phyloP scores from a whole-genome alignment of 1,140 invertebrate genomes.

The Drosophila quadrilineata region DNA sequence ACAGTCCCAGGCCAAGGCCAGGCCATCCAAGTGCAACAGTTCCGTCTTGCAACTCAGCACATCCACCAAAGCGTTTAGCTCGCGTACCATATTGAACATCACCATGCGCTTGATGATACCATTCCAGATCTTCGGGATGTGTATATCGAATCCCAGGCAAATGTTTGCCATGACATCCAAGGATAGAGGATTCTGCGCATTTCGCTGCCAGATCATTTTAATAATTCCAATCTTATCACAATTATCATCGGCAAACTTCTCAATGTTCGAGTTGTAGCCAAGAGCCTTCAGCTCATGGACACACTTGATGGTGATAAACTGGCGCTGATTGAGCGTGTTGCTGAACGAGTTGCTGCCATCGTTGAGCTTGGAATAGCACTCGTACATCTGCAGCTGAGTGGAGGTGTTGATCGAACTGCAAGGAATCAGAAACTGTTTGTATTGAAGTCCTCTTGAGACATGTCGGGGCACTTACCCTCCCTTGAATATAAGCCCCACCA shows the following conservation, averaged over 20 bases:
- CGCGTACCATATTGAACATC: slow-evolving; percentile 66
- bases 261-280: slow-evolving; percentile 73
- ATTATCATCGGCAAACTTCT: slow-evolving; percentile 64
- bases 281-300: slow-evolving; percentile 74
- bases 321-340: slow-evolving; percentile 62
- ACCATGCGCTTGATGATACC: slow-evolving; percentile 80
- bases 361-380: slow-evolving; percentile 75
- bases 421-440: neutral
- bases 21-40: slow-evolving; percentile 62
- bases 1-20: slow-evolving; percentile 71
- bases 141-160: slow-evolving; percentile 75
- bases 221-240: slow-evolving; percentile 76
- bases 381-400: slow-evolving; percentile 76
- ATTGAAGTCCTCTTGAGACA: neutral
- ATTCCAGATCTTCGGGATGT: slow-evolving; percentile 78
- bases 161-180: slow-evolving; percentile 76
- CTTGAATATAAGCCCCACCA: slow-evolving; percentile 62
- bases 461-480: slow-evolving; percentile 62
- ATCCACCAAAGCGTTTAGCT: slow-evolving; percentile 70
- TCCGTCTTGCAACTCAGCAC: slow-evolving; percentile 64
- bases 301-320: slow-evolving; percentile 78
- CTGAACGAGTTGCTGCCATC: slow-evolving; percentile 68
- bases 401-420: slow-evolving; percentile 63
- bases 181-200: slow-evolving; percentile 69
- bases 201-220: slow-evolving; percentile 76